Evolutionary conservation across 2,888 invertebrate genomes (phyloP), one percentile per base, ranked within the genome.

Genomic region (Drosophila falleni): DNA sequence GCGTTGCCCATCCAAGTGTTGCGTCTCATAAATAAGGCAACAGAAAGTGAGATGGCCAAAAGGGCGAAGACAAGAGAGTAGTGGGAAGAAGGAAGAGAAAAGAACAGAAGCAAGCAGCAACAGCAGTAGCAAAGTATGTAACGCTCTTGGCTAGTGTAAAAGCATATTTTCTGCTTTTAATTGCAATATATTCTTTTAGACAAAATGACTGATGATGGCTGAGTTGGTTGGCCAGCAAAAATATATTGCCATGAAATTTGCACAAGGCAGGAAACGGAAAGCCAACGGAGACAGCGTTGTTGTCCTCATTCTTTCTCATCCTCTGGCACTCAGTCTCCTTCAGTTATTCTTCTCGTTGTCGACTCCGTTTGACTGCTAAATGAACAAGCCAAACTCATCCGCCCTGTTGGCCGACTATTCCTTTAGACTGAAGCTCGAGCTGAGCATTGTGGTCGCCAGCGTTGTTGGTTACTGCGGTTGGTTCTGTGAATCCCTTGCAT

Each of bases 101-200:
- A 23, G 16, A n/a, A 42, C 35, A 46, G 56, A 46, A 50, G 23
- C 23, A 23, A 31, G 6, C 8, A 31, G 2, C 44, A 61, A 41
- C 53, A 49, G 47, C 11, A 42, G 65, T 61, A 44, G 63, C 46
- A 65, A 58, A 68, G 70, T 68, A 42, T 81, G 70, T 66, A 54
- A 70, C 67, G 63, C 68, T 68, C 69, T 69, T 78, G 81, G 70
- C 67, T 75, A 87, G 83, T 68, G 75, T 78, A 74, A 83, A 74
- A 88, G 87, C 85, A 86, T 86, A 86, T 86, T 86, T 86, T 89
- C 87, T 86, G 86, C 71, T 89, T 86, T 86, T 86, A 86, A 86
- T 86, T 86, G 86, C 86, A 87, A 86, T 86, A 89, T 86, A 86
- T 86, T 86, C 86, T 86, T 85, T 85, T 87, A 87, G 88, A 87